These are phyloP conservation scores for Urophycis tenuis DNA, from an alignment of 2,797 vertebrate species.

Conservation along the genomic window DNA sequence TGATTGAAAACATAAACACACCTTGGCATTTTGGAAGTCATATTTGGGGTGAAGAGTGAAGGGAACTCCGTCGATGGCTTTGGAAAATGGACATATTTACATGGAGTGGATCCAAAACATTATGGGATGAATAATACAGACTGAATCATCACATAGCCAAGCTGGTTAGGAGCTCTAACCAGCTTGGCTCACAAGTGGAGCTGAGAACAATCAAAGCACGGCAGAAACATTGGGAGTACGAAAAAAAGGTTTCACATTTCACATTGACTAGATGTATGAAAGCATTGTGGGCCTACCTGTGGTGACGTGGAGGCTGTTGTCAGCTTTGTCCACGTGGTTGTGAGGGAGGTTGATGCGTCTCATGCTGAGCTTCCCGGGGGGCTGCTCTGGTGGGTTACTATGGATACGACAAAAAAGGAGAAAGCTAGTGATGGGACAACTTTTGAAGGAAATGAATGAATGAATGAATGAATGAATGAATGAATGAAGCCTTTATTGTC, in stretches of 20 bases:
- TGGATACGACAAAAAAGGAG: slow-evolving; percentile 17
- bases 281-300: slow-evolving; percentile 66
- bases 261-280: neutral
- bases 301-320: slow-evolving; percentile 71
- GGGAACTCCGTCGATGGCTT: slow-evolving; percentile 74
- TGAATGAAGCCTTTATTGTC: too few relatives aligned
- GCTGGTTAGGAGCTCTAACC: neutral
- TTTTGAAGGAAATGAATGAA: too few relatives aligned
- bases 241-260: neutral
- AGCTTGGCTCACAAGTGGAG: neutral
- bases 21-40: slow-evolving; percentile 48
- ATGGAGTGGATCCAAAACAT: neutral
- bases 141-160: neutral
- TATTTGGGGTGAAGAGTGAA: slow-evolving; percentile 73
- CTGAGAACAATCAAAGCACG: neutral
- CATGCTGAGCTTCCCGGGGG: slow-evolving; percentile 49
- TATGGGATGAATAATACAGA: neutral
- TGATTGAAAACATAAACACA: slow-evolving; percentile 33
- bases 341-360: slow-evolving; percentile 58
- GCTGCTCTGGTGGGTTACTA: slow-evolving; percentile 56
- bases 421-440: neutral
- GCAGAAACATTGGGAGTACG: neutral
- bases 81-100: neutral
- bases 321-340: slow-evolving; percentile 55
- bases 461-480: too few relatives aligned